Percentiles rank a stretch among this genome's conserved stretches.
phyloP scores from a whole-genome alignment of 2,888 invertebrate species.

The Phyllotreta cruciferae region DNA sequence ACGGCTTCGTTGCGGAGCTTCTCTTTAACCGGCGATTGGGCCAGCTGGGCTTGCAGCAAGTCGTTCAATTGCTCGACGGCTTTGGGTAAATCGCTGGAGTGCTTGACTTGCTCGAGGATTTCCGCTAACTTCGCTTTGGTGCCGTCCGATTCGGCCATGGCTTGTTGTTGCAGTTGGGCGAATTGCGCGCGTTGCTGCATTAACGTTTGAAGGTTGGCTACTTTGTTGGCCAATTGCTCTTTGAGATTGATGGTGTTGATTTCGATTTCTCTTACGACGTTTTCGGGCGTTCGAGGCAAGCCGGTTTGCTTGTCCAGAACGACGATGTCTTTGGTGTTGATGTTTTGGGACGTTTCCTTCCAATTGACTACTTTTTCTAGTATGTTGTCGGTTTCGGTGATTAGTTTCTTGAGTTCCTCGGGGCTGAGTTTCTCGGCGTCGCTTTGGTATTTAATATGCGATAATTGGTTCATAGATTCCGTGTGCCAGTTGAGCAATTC shows the following conservation, averaged over 20 bases:
- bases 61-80: slow-evolving; percentile 64
- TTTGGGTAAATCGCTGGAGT: slow-evolving; percentile 61
- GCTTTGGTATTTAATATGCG: slow-evolving; percentile 80
- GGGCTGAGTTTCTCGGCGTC: slow-evolving; percentile 77
- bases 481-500: slow-evolving; percentile 83
- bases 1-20: slow-evolving; percentile 81
- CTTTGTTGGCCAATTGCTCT: slow-evolving; percentile 71
- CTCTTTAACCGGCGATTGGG: slow-evolving; percentile 70
- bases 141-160: slow-evolving; percentile 70
- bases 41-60: slow-evolving; percentile 64
- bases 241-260: slow-evolving; percentile 72
- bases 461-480: slow-evolving; percentile 79
- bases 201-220: slow-evolving; percentile 73
- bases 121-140: slow-evolving; percentile 66
- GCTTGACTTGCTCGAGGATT: slow-evolving; percentile 63
- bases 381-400: slow-evolving; percentile 73
- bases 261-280: slow-evolving; percentile 76
- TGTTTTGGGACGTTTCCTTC: slow-evolving; percentile 72
- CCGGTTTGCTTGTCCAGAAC: slow-evolving; percentile 75
- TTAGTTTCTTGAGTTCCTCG: slow-evolving; percentile 73
- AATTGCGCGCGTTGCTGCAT: slow-evolving; percentile 82
- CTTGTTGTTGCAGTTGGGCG: slow-evolving; percentile 71
- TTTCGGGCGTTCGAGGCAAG: slow-evolving; percentile 75
- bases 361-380: slow-evolving; percentile 72
- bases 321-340: slow-evolving; percentile 73